Evolutionary conservation across 2,888 invertebrate genomes (phyloP).

Genomic region (Ellobium chinense): DNA sequence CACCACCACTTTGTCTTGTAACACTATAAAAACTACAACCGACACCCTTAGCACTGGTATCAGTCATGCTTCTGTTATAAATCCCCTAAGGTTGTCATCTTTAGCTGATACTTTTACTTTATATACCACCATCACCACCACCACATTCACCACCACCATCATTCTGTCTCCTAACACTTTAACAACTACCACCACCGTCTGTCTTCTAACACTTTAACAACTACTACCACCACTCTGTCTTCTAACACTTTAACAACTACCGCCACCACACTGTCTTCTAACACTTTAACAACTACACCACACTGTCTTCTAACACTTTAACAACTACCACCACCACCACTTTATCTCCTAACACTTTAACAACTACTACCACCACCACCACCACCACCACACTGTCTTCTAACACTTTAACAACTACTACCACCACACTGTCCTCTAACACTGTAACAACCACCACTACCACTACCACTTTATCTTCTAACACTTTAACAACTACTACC

Average conservation of each 20-base stretch:
- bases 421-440: neutral
- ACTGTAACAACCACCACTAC: neutral
- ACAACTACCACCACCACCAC: too few relatives aligned
- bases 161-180: neutral
- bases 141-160: too few relatives aligned
- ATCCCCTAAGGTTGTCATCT: too few relatives aligned
- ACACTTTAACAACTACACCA: neutral
- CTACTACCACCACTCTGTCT: neutral
- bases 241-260: neutral
- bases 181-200: neutral
- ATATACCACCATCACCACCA: too few relatives aligned
- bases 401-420: neutral
- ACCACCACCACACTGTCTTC: neutral
- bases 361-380: neutral
- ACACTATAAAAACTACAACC: too few relatives aligned
- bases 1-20: too few relatives aligned
- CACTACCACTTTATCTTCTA: neutral
- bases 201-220: neutral
- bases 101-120: too few relatives aligned
- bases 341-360: neutral
- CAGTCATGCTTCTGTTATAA: too few relatives aligned
- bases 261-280: neutral
- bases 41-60: too few relatives aligned
- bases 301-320: neutral
- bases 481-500: neutral